A percentile compares a stretch with the other conserved stretches of the same genome.
Evolutionary conservation across 2,888 invertebrate genomes (phyloP).

Genomic region (Drepana falcataria): DNA sequence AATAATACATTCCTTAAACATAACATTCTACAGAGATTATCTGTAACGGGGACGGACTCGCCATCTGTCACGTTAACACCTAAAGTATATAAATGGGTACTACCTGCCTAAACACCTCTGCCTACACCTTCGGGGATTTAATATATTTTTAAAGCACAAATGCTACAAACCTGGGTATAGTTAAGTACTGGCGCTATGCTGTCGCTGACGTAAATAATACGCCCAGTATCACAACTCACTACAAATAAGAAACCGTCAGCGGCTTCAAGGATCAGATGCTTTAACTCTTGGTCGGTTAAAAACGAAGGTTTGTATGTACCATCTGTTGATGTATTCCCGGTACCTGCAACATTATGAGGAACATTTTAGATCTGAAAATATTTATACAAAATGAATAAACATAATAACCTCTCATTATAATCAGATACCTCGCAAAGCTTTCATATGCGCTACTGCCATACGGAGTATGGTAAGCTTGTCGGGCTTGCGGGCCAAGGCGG

Average conservation of each 20-base stretch:
- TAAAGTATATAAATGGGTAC: too few species aligned
- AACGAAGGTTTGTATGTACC: slow-evolving; percentile 99
- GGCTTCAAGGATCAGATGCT: slow-evolving; percentile 98
- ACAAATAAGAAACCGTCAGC: slow-evolving; percentile 98
- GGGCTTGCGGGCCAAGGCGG: slow-evolving; percentile 97
- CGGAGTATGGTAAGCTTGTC: slow-evolving; percentile 99
- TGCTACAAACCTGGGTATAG: slow-evolving; percentile 86
- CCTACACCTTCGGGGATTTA: too few species aligned
- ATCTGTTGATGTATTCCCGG: slow-evolving; percentile 97
- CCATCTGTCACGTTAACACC: too few species aligned
- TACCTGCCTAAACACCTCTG: too few species aligned
- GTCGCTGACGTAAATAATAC: slow-evolving; percentile 98
- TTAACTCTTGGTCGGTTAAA: slow-evolving; percentile 98
- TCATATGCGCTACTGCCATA: slow-evolving; percentile 99
- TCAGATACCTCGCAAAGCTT: slow-evolving; percentile 91
- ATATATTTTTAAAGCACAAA: too few species aligned
- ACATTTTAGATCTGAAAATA: background rate
- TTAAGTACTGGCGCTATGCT: slow-evolving; percentile 98
- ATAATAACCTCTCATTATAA: background rate
- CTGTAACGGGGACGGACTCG: too few species aligned
- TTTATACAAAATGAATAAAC: background rate
- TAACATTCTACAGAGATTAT: too few species aligned
- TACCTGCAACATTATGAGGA: slow-evolving; percentile 79
- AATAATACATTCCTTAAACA: too few species aligned
- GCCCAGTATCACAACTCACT: slow-evolving; percentile 97